Percentiles rank a stretch among this genome's conserved stretches.
phyloP scores from a whole-genome alignment of 2,797 vertebrate genomes.

The Scomberomorus guttatus region DNA sequence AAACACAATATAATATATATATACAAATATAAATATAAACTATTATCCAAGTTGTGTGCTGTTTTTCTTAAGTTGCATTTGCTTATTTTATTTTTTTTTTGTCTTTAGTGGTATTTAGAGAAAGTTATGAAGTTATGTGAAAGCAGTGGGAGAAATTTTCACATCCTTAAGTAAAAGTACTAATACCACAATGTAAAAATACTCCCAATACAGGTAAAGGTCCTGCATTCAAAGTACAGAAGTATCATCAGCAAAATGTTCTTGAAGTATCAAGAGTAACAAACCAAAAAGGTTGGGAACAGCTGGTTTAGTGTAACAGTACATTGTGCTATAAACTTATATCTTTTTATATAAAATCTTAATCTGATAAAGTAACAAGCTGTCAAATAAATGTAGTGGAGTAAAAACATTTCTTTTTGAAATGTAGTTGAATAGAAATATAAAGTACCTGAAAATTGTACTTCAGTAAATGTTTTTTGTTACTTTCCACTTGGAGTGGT shows the following conservation, averaged over 20 bases:
- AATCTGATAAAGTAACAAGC: too few relatives aligned
- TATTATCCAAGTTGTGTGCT: slow-evolving; percentile 79
- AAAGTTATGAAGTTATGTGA: neutral
- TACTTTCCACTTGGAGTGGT: too few relatives aligned
- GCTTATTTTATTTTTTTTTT: neutral
- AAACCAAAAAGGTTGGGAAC: too few relatives aligned
- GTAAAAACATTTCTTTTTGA: too few relatives aligned
- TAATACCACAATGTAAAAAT: neutral
- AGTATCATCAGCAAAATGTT: neutral
- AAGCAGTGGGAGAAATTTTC: neutral
- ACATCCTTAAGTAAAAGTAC: neutral
- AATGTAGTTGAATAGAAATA: too few relatives aligned
- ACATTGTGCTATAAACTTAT: too few relatives aligned
- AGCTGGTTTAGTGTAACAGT: too few relatives aligned
- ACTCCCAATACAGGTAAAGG: neutral
- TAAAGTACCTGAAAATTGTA: too few relatives aligned
- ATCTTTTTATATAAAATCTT: too few relatives aligned
- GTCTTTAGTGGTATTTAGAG: neutral
- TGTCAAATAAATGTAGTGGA: too few relatives aligned
- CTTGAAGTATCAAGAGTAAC: neutral
- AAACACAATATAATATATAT: slow-evolving; percentile 95
- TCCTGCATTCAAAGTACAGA: neutral
- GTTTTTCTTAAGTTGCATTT: slow-evolving; percentile 50
- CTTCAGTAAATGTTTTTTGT: too few relatives aligned
- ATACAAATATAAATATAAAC: slow-evolving; percentile 85